Evolutionary conservation across 2,113 vertebrate genomes (phyloP).

Genomic region (Callionymus lyra): DNA sequence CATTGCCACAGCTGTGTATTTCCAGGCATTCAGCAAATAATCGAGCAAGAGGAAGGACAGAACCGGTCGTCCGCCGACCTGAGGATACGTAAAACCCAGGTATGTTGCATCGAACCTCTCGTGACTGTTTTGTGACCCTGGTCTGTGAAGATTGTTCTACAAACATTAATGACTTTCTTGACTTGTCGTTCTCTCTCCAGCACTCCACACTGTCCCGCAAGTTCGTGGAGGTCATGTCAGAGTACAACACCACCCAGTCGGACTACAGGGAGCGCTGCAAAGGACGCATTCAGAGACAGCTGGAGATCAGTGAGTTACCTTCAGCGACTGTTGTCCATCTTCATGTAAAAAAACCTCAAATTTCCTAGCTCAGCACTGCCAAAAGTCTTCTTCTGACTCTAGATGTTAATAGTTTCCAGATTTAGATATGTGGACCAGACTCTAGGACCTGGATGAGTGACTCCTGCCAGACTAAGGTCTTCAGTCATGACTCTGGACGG

Average conservation of each 20-base stretch:
- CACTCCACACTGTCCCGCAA: constrained; percentile 86
- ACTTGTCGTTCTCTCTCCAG: constrained; percentile 36
- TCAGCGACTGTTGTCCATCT: no score
- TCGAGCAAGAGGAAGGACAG: constrained; percentile 88
- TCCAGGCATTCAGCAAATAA: constrained; percentile 87
- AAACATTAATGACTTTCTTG: neutral
- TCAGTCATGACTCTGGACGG: no score
- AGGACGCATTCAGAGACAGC: constrained; percentile 83
- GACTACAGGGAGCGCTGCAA: constrained; percentile 93
- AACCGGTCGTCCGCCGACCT: constrained; percentile 89
- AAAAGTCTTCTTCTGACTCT: no score
- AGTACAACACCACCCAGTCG: constrained; percentile 88
- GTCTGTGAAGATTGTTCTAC: neutral
- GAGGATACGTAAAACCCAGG: constrained; percentile 96
- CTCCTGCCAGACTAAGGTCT: no score
- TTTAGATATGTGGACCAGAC: no score
- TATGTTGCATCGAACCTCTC: constrained; percentile 25
- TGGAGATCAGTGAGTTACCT: constrained; percentile 94
- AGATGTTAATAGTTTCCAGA: no score
- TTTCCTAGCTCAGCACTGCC: no score
- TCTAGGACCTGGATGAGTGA: no score
- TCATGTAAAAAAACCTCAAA: no score
- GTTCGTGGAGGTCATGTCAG: constrained; percentile 92
- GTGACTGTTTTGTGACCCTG: neutral
- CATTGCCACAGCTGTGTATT: constrained; percentile 3